These are phyloP conservation scores for Oegoconia quadripuncta DNA, from an alignment of 2,888 invertebrate species.

Conservation along the genomic window DNA sequence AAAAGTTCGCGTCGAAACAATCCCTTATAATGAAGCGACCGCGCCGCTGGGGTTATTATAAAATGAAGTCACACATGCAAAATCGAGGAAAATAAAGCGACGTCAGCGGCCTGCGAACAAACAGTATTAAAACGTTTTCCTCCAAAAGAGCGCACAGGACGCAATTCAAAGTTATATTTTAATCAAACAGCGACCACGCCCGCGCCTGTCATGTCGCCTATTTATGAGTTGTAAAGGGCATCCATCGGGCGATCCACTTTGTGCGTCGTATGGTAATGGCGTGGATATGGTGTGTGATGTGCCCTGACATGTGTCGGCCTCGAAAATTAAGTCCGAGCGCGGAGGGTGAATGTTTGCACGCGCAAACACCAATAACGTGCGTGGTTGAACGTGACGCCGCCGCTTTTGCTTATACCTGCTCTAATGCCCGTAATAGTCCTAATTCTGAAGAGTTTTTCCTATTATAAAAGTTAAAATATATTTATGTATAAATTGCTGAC, in stretches of 20 bases:
- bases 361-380: slow-evolving; percentile 32
- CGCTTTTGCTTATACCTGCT: not conserved
- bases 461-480: no score
- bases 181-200: slow-evolving; percentile 71
- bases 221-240: slow-evolving; percentile 66
- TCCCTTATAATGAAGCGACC: slow-evolving; percentile 38
- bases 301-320: slow-evolving; percentile 66
- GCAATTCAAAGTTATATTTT: slow-evolving; percentile 60
- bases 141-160: slow-evolving; percentile 45
- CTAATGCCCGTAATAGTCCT: no score
- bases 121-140: slow-evolving; percentile 43
- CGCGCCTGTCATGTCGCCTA: slow-evolving; percentile 53
- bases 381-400: not conserved
- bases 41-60: slow-evolving; percentile 28
- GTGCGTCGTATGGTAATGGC: slow-evolving; percentile 66
- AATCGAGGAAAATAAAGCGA: slow-evolving; percentile 56
- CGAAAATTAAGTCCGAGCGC: slow-evolving; percentile 63
- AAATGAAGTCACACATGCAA: slow-evolving; percentile 53
- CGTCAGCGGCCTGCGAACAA: slow-evolving; percentile 46
- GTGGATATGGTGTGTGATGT: slow-evolving; percentile 58
- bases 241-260: slow-evolving; percentile 56
- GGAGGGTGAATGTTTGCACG: slow-evolving; percentile 36
- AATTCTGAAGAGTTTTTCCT: no score
- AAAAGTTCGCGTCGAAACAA: slow-evolving; percentile 28
- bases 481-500: no score